Conservation (phyloP, 2,888 invertebrate species). For the Mystacides longicornis region DNA sequence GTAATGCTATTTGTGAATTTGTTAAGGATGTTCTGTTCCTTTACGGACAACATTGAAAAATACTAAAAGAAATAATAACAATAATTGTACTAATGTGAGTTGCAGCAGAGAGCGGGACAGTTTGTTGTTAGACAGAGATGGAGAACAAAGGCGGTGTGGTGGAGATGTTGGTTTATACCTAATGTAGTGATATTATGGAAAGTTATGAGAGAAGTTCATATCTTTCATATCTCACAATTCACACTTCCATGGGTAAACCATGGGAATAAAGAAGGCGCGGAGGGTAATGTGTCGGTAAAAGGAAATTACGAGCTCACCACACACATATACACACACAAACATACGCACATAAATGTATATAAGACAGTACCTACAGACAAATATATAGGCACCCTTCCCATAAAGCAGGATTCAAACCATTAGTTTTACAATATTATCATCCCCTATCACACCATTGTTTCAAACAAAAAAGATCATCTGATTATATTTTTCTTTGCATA, state of each 20-base stretch:
- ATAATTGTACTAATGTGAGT: background rate
- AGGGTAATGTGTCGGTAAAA: conserved; percentile 2
- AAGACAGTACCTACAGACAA: too few relatives aligned
- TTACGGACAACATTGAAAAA: too few relatives aligned
- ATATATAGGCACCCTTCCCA: too few relatives aligned
- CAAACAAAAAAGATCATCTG: too few relatives aligned
- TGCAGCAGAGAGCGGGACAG: background rate
- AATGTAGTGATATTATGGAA: conserved; percentile 5
- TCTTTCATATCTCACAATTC: conserved; percentile 23
- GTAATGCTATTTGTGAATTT: too few relatives aligned
- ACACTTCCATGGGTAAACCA: conserved; percentile 19
- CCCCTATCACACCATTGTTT: too few relatives aligned
- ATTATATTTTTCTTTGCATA: too few relatives aligned
- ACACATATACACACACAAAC: background rate
- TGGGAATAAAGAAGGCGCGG: conserved; percentile 9
- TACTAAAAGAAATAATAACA: too few relatives aligned
- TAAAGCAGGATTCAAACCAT: too few relatives aligned
- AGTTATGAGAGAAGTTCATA: conserved; percentile 21
- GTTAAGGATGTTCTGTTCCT: too few relatives aligned
- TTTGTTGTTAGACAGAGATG: background rate
- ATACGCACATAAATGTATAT: too few relatives aligned
- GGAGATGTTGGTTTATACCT: background rate
- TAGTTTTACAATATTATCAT: too few relatives aligned
- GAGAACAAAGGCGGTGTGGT: background rate
- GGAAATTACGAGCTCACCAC: conserved; percentile 1